Conservation (phyloP, 2,797 vertebrate genomes). For the Parauchenoglanis punctatus region DNA sequence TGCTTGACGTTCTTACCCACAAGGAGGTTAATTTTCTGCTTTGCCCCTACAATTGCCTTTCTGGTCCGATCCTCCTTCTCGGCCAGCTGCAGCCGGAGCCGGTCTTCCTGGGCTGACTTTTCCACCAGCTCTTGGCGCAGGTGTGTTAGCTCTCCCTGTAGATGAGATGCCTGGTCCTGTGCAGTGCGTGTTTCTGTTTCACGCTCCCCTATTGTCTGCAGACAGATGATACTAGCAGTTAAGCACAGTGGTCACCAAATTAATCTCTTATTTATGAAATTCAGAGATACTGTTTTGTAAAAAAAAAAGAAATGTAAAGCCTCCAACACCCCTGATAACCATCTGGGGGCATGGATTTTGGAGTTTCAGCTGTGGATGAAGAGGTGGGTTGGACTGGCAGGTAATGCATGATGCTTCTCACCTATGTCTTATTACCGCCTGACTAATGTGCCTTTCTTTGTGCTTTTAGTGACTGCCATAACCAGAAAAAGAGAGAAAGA, state of each 20-base stretch:
- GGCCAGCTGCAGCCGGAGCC: constrained; percentile 86
- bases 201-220: constrained; percentile 83
- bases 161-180: constrained; percentile 84
- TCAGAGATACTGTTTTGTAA: background rate
- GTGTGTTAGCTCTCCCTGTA: constrained; percentile 83
- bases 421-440: background rate
- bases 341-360: no score
- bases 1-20: constrained; percentile 69
- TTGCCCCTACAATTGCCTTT: constrained; percentile 88
- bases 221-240: background rate
- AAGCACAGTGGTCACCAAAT: background rate
- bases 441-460: background rate
- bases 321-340: background rate
- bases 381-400: background rate
- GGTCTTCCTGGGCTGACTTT: constrained; percentile 84
- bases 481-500: background rate
- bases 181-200: constrained; percentile 81
- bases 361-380: background rate
- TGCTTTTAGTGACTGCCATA: background rate
- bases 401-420: background rate
- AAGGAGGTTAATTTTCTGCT: constrained; percentile 90
- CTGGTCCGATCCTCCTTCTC: constrained; percentile 96
- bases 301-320: background rate
- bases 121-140: constrained; percentile 91
- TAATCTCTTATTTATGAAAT: background rate